phyloP scores from a whole-genome alignment of 2,888 invertebrate species.

The Campoplex capitator region DNA sequence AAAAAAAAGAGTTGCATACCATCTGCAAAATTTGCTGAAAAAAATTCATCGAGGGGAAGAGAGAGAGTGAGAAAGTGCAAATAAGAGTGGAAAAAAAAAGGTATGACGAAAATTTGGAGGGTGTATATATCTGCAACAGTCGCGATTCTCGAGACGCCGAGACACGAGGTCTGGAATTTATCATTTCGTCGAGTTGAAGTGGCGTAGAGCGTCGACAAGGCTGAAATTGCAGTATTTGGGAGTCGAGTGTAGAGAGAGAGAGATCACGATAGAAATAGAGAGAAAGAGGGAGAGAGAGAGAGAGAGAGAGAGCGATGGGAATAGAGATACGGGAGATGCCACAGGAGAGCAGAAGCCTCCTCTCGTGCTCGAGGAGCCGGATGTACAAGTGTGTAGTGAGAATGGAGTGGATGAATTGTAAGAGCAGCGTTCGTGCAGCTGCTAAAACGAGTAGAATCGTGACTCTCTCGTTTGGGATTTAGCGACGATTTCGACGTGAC shows the following conservation, averaged over 20 bases:
- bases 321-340: not conserved
- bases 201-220: conserved; percentile 77
- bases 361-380: conserved; percentile 64
- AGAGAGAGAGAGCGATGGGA: conserved; percentile 14
- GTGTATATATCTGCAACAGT: conserved; percentile 27
- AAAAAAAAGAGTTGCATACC: not conserved
- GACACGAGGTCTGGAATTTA: conserved; percentile 78
- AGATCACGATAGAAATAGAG: conserved; percentile 29
- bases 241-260: conserved; percentile 74
- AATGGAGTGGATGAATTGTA: conserved; percentile 65
- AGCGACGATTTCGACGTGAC: conserved; percentile 29
- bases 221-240: conserved; percentile 82
- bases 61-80: conserved; percentile 1
- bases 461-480: conserved; percentile 33
- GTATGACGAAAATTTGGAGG: conserved; percentile 43
- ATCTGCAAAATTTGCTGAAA: conserved; percentile 5
- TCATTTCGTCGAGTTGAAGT: conserved; percentile 79
- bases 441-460: conserved; percentile 47
- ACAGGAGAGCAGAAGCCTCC: conserved; percentile 32
- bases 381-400: conserved; percentile 55
- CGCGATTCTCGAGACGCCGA: conserved; percentile 44
- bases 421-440: conserved; percentile 48
- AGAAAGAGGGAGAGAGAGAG: conserved; percentile 12
- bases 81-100: not conserved
- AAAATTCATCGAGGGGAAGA: conserved; percentile 36